Conservation (phyloP, 1,140 invertebrate genomes). For the Odontomachus brunneus region DNA sequence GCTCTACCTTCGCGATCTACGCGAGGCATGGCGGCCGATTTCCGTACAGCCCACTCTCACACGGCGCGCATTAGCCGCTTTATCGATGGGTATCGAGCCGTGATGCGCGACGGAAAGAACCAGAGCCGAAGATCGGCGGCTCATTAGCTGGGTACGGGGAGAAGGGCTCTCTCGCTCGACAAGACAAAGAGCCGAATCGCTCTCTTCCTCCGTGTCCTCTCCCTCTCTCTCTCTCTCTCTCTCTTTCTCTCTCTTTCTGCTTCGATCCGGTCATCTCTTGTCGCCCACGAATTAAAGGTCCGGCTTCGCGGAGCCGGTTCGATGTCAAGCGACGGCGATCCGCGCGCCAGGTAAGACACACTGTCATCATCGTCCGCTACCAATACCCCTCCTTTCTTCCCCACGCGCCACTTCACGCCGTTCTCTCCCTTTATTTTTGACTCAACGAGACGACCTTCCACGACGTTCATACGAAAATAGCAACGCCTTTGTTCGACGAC, state of each 20-base stretch:
- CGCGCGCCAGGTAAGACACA: constrained; percentile 62
- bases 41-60: constrained; percentile 2
- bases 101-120: constrained; percentile 41
- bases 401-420: neutral
- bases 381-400: constrained; percentile 24
- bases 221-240: neutral
- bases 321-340: constrained; percentile 56
- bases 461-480: constrained; percentile 69
- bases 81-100: constrained; percentile 71
- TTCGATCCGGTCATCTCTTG: constrained; percentile 30
- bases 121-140: constrained; percentile 58
- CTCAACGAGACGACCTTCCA: constrained; percentile 61
- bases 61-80: constrained; percentile 62
- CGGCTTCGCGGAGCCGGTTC: constrained; percentile 13
- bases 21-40: neutral
- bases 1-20: neutral
- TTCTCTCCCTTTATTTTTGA: constrained; percentile 15
- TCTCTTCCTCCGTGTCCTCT: constrained; percentile 15
- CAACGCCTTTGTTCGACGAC: constrained; percentile 66
- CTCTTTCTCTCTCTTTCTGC: neutral
- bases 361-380: constrained; percentile 66
- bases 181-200: constrained; percentile 74
- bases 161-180: constrained; percentile 49
- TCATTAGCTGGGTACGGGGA: constrained; percentile 65
- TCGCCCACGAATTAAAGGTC: constrained; percentile 62